These are phyloP conservation scores for Sinocyclocheilus anshuiensis DNA, from an alignment of 2,113 vertebrate species.

Conservation along the genomic window DNA sequence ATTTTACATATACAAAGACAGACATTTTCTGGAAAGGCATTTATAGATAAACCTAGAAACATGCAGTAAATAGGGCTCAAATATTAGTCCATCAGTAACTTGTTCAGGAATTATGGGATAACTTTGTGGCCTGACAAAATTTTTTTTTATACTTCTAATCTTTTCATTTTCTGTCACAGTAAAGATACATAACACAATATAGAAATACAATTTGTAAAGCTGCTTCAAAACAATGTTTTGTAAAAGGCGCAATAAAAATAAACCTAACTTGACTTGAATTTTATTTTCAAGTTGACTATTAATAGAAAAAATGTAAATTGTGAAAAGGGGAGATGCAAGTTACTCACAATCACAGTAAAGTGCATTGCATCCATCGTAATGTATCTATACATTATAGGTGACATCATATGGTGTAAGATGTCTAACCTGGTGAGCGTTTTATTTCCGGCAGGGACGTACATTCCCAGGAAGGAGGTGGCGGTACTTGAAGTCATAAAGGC, in stretches of 20 bases:
- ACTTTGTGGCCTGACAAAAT: neutral
- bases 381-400: neutral
- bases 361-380: neutral
- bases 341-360: neutral
- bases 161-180: neutral
- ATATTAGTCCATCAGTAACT: too few relatives aligned
- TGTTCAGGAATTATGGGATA: neutral
- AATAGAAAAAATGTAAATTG: neutral
- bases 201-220: neutral
- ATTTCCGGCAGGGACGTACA: constrained; percentile 81
- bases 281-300: neutral
- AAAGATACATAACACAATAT: neutral
- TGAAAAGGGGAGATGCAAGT: neutral
- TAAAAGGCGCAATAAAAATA: neutral
- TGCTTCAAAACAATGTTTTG: neutral
- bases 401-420: neutral
- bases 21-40: too few relatives aligned
- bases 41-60: too few relatives aligned
- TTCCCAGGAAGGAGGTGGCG: constrained; percentile 86
- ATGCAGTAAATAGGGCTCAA: too few relatives aligned
- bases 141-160: neutral
- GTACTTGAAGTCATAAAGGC: constrained; percentile 85
- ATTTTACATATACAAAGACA: too few relatives aligned
- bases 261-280: neutral
- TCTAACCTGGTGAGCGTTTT: neutral